phyloP scores from a whole-genome alignment of 2,797 vertebrate genomes.

The Mormyrops attenuatus region DNA sequence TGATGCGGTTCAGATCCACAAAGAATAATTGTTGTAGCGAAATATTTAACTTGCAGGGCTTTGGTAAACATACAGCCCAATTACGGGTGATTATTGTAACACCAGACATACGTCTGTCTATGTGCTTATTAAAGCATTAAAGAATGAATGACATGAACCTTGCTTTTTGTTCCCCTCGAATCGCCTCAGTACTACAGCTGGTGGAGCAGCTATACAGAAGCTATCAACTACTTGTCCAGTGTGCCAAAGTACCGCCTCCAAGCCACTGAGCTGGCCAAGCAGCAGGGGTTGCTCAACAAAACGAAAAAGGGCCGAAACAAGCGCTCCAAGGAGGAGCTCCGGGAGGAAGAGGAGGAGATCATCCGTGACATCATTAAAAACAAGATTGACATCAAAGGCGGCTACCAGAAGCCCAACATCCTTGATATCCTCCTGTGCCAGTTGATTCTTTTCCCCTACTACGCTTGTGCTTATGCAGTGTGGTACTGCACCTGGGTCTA shows the following conservation, averaged over 20 bases:
- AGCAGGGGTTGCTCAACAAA: constrained; percentile 85
- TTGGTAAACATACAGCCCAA: not conserved
- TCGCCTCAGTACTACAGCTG: constrained; percentile 86
- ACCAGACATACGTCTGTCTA: not conserved
- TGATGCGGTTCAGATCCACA: not conserved
- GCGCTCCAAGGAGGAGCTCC: constrained; percentile 87
- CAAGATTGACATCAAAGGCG: constrained; percentile 96
- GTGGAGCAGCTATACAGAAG: constrained; percentile 95
- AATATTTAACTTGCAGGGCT: not conserved
- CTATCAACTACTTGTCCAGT: constrained; percentile 86
- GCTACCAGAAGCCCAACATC: constrained; percentile 90
- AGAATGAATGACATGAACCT: not conserved
- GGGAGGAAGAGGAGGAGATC: constrained; percentile 89
- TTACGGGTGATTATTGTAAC: not conserved
- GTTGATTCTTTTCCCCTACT: constrained; percentile 79
- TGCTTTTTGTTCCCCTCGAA: not conserved
- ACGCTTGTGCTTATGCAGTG: constrained; percentile 69
- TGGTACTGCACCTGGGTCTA: constrained; percentile 87
- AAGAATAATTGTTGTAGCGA: not conserved
- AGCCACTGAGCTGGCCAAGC: constrained; percentile 84
- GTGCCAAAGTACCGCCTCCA: constrained; percentile 94
- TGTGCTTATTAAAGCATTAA: not conserved
- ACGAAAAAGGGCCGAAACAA: constrained; percentile 86
- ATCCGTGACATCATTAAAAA: constrained; percentile 94
- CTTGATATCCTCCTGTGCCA: constrained; percentile 86